phyloP scores from a whole-genome alignment of 2,888 invertebrate genomes.

The Athalia circularis region DNA sequence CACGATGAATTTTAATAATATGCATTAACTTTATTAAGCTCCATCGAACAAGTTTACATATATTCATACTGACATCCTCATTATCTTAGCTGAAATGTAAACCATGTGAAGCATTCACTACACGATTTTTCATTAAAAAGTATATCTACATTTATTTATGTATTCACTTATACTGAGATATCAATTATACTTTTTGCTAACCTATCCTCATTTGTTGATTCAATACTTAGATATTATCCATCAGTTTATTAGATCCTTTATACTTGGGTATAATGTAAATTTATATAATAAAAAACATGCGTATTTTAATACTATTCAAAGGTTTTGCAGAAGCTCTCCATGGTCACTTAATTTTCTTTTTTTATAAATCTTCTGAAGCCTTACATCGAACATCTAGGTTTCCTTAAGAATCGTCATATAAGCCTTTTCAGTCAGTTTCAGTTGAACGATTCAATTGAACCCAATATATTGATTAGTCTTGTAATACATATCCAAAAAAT shows the following conservation, averaged over 20 bases:
- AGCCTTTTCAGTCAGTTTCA: conserved; percentile 10
- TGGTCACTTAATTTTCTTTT: no score
- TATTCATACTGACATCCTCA: conserved; percentile 45
- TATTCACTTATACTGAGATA: conserved; percentile 28
- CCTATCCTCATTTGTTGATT: conserved; percentile 11
- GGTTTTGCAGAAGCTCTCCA: not conserved
- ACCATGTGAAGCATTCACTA: conserved; percentile 22
- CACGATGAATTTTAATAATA: conserved; percentile 93
- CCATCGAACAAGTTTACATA: conserved; percentile 48
- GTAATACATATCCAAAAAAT: not conserved
- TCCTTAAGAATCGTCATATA: no score
- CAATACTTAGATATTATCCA: conserved; percentile 22
- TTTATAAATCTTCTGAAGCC: no score
- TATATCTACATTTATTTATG: conserved; percentile 14
- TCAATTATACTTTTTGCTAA: not conserved
- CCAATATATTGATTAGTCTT: not conserved
- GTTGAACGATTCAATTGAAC: no score
- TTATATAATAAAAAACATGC: conserved; percentile 27
- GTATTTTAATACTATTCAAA: conserved; percentile 42
- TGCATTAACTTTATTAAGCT: conserved; percentile 6
- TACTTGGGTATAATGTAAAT: conserved; percentile 31
- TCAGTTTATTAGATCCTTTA: not conserved
- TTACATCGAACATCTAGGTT: no score
- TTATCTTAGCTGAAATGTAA: conserved; percentile 26
- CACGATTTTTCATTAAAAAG: conserved; percentile 11